Evolutionary conservation across 1,140 invertebrate species (phyloP).

Genomic region (Sarcophaga bullata): DNA sequence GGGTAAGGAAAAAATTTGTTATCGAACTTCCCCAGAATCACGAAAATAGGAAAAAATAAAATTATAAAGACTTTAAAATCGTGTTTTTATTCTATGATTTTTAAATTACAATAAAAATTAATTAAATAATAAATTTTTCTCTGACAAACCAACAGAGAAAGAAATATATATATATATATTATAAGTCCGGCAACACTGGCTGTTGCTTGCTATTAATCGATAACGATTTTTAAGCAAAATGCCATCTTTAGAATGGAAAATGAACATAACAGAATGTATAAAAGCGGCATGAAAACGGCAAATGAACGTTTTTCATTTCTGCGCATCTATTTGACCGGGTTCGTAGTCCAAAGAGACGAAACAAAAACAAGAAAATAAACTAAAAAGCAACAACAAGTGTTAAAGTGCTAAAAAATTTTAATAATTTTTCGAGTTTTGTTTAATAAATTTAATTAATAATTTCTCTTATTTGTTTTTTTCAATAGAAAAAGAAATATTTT

Average conservation of each 20-base stretch:
- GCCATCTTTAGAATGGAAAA: neutral
- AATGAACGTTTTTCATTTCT: conserved; percentile 15
- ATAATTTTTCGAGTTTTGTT: neutral
- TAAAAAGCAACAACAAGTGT: neutral
- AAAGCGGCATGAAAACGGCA: neutral
- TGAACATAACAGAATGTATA: neutral
- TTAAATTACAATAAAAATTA: too few species aligned
- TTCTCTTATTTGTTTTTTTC: neutral
- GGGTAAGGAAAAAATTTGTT: too few species aligned
- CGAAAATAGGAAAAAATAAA: too few species aligned
- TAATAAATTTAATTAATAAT: neutral
- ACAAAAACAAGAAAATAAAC: neutral
- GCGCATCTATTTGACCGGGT: conserved; percentile 17
- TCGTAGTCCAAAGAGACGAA: conserved; percentile 19
- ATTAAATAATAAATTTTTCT: too few species aligned
- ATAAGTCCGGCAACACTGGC: too few species aligned
- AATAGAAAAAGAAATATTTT: neutral
- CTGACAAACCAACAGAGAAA: too few species aligned
- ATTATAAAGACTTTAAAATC: too few species aligned
- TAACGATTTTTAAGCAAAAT: neutral
- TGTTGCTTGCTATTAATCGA: too few species aligned
- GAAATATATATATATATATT: too few species aligned
- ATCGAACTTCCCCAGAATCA: too few species aligned
- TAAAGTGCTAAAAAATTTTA: neutral
- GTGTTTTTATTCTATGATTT: too few species aligned